phyloP scores from a whole-genome alignment of 1,140 invertebrate genomes.

The Drosophila rufa region DNA sequence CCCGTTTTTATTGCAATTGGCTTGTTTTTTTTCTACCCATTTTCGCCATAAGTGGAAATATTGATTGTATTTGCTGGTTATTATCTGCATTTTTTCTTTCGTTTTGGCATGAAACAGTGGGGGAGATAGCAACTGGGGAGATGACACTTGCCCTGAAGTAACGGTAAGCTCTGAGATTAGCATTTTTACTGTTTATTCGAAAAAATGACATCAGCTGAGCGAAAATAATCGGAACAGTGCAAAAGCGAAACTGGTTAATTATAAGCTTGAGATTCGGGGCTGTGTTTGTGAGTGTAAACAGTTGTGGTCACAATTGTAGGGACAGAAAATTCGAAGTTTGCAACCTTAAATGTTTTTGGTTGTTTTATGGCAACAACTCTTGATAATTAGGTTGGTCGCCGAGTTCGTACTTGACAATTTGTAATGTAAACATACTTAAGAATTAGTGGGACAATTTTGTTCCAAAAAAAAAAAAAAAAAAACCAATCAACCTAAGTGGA shows the following conservation, averaged over 20 bases:
- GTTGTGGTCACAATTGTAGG: neutral
- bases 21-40: constrained; percentile 43
- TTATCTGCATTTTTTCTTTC: constrained; percentile 8
- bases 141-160: constrained; percentile 18
- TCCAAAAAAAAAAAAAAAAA: no score
- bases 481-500: no score
- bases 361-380: no score
- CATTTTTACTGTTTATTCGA: constrained; percentile 5
- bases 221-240: constrained; percentile 56
- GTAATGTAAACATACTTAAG: no score
- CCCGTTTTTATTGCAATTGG: constrained; percentile 42
- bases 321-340: neutral
- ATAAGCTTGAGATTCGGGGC: constrained; percentile 20
- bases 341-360: neutral
- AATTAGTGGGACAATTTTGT: no score
- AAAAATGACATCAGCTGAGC: constrained; percentile 73
- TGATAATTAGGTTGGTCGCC: no score
- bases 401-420: no score
- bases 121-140: neutral
- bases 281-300: constrained; percentile 8
- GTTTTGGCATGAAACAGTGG: neutral
- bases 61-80: constrained; percentile 49
- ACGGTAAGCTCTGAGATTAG: constrained; percentile 7
- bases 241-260: constrained; percentile 64
- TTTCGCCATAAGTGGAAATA: constrained; percentile 68